Percentiles rank a stretch among this genome's conserved stretches.
Evolutionary conservation across 1,140 invertebrate species (phyloP).

Genomic region (Archivesica marissinica): DNA sequence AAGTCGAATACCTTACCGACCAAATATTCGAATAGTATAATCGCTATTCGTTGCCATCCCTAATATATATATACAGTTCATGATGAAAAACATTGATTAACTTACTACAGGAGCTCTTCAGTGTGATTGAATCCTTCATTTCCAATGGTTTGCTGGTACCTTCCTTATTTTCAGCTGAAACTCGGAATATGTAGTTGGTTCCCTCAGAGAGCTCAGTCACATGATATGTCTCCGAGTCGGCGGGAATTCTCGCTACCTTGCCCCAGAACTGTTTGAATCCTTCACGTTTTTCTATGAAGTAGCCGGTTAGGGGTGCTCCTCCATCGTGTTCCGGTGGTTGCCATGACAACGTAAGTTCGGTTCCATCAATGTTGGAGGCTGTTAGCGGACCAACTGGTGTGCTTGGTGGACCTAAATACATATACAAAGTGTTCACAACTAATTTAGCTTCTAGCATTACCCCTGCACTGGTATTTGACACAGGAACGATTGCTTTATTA

Average conservation of each 20-base stretch:
- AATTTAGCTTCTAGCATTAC: no score
- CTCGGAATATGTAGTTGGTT: constrained; percentile 97
- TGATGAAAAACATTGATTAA: background rate
- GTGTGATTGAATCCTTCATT: constrained; percentile 90
- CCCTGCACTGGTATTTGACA: no score
- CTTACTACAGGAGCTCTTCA: constrained; percentile 97
- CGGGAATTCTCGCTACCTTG: constrained; percentile 83
- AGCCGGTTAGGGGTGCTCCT: constrained; percentile 80
- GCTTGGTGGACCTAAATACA: constrained; percentile 88
- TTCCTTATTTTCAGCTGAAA: constrained; percentile 94
- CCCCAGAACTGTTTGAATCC: constrained; percentile 94
- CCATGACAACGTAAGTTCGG: constrained; percentile 80
- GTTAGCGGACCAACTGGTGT: constrained; percentile 94
- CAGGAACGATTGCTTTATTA: no score
- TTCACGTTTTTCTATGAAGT: constrained; percentile 83
- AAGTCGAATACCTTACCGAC: no score
- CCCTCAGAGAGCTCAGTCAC: constrained; percentile 91
- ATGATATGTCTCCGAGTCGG: constrained; percentile 88
- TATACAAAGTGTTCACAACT: no score
- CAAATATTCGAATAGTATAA: no score
- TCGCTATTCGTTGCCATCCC: no score
- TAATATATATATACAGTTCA: no score
- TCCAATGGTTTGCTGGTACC: constrained; percentile 90
- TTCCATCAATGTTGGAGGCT: constrained; percentile 83
- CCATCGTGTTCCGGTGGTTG: constrained; percentile 81